A percentile compares a stretch with the other conserved stretches of the same genome.
Evolutionary conservation across 2,797 vertebrate species (phyloP).

Genomic region (Syngnathus acus): DNA sequence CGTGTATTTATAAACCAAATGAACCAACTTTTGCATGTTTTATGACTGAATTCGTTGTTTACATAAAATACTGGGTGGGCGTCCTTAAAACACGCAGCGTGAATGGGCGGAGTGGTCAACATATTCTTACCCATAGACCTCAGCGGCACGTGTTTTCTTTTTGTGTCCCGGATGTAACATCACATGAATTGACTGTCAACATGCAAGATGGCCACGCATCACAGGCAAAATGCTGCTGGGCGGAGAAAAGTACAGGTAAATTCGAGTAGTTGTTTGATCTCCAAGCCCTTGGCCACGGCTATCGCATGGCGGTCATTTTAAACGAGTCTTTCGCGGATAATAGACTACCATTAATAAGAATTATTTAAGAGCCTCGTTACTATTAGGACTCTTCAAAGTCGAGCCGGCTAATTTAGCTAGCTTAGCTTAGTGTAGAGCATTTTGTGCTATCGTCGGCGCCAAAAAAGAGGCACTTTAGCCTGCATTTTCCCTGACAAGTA

Average conservation of each 20-base stretch:
- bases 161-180: constrained; percentile 76
- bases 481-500: too few relatives aligned
- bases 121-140: constrained; percentile 46
- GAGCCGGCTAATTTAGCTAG: constrained; percentile 56
- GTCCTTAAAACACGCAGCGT: neutral
- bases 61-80: neutral
- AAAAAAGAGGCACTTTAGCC: constrained; percentile 4
- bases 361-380: neutral
- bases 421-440: constrained; percentile 45
- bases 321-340: neutral
- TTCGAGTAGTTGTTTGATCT: constrained; percentile 12
- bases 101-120: too few relatives aligned
- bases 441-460: constrained; percentile 30
- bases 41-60: neutral
- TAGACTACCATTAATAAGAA: neutral
- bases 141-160: constrained; percentile 35
- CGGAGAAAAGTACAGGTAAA: constrained; percentile 98
- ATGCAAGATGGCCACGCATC: constrained; percentile 99
- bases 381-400: constrained; percentile 25
- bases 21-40: neutral
- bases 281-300: constrained; percentile 1
- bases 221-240: constrained; percentile 97
- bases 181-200: constrained; percentile 82
- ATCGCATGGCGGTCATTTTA: neutral
- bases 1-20: too few relatives aligned